Base-by-base conservation (phyloP, 2,113 vertebrate genomes). In the Larimichthys crocea region DNA sequence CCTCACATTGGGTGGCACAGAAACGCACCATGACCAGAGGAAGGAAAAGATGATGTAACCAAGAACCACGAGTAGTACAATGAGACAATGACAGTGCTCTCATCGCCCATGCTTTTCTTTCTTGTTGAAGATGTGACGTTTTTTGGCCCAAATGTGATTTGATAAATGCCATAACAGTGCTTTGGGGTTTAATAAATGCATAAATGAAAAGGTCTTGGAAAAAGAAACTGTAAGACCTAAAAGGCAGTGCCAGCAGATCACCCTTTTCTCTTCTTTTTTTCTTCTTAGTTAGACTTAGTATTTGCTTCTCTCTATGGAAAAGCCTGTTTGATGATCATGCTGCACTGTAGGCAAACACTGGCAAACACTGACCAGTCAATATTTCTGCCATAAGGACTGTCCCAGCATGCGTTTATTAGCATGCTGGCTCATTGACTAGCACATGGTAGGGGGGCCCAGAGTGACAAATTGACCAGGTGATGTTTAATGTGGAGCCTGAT, bases 21-120 rank as follows among this genome's bases (percentile, higher is more conserved):
- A 90, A 78, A 80, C 67, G 11, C 72, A 63, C 42, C 74, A 69
- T 82, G 75, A 59, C 82, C 76, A 78, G 79, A 81, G 83, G 87
- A 88, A 77, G 86, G 84, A 88, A 89, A 75, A 5, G 77, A 78
- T 89, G 90, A 91, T 88, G 87, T 88, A 74, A 88, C 73, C 0
- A 70, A 53, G 56, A 64, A 76, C 61, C 57, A 24, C 3, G 10
- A 69, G 65, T 17, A 44, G 78, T 46, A 0, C 4, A 4, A 59
- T 65, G 63, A 82, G 29, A 77, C 79, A 26, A 44, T 72, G 64
- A 60, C 74, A 26, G 20, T 5, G 29, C n/a, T 68, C 75, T 71
- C 35, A 19, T 31, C 22, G 1, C 2, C 42, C 0, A 0, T 15
- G 49, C 40, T 76, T 82, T 76, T 67, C 40, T 69, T 70, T 69